phyloP scores from a whole-genome alignment of 30 jellyfish, hydroid and myxozoan genomes.

The Pelagia noctiluca region DNA sequence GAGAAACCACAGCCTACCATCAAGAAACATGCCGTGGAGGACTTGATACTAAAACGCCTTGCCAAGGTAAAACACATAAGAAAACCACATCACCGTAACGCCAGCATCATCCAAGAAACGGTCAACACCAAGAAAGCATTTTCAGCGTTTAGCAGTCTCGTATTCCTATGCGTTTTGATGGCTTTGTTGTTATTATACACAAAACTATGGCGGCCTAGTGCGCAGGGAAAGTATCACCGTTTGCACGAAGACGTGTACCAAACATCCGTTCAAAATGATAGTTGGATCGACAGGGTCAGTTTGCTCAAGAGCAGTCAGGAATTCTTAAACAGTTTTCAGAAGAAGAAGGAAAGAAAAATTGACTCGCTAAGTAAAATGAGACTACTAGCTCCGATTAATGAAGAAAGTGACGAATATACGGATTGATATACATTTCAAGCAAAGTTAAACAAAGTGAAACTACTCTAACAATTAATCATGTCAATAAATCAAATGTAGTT shows the following conservation, averaged over 20 bases:
- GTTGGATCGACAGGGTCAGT: conserved; percentile 39
- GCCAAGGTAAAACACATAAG: conserved; percentile 52
- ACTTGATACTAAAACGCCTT: conserved; percentile 57
- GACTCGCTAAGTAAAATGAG: conserved; percentile 48
- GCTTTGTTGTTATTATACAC: conserved; percentile 62
- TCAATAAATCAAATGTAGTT: too few relatives aligned
- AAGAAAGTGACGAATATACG: conserved; percentile 54
- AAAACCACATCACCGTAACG: conserved; percentile 5
- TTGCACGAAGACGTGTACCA: neutral
- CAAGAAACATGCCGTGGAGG: conserved; percentile 59
- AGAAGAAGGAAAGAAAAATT: conserved; percentile 42
- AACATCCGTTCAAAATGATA: neutral
- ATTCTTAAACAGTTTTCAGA: conserved; percentile 60
- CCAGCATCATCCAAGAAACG: conserved; percentile 2
- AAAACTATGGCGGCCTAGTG: conserved; percentile 56
- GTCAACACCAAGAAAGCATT: conserved; percentile 76
- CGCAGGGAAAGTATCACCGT: conserved; percentile 5
- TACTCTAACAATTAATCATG: neutral
- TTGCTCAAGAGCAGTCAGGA: conserved; percentile 82
- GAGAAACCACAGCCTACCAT: neutral
- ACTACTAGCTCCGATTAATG: conserved; percentile 77
- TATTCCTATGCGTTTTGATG: conserved; percentile 65
- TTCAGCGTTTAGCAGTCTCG: conserved; percentile 79
- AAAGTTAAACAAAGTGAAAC: conserved; percentile 4
- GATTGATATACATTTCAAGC: neutral